Evolutionary conservation across 37 sponge, comb jelly and placozoan species (phyloP).

Genomic region (Halisarca cf. caerulea): DNA sequence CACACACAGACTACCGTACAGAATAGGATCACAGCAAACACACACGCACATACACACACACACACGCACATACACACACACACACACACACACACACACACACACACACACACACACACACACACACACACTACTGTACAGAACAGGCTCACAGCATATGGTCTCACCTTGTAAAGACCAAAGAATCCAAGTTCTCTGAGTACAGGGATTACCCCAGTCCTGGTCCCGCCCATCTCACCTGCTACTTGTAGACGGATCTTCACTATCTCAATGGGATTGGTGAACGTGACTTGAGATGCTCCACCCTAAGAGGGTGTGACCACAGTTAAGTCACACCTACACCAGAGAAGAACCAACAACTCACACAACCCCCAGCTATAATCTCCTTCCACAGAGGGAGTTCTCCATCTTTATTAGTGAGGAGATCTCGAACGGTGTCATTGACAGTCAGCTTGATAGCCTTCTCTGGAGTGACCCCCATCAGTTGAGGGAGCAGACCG

Average conservation of each 20-base stretch:
- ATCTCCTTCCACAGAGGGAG: slow-evolving; percentile 76
- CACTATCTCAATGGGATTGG: slow-evolving; percentile 98
- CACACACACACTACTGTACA: no score
- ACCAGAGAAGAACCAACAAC: not conserved
- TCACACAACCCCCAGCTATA: slow-evolving; percentile 88
- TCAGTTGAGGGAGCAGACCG: slow-evolving; percentile 90
- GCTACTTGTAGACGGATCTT: slow-evolving; percentile 97
- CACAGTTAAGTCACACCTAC: no score
- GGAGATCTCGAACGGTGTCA: slow-evolving; percentile 72
- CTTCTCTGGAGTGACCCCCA: slow-evolving; percentile 98
- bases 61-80: no score
- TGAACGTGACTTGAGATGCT: slow-evolving; percentile 91
- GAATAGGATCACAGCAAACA: no score
- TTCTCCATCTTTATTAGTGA: slow-evolving; percentile 76
- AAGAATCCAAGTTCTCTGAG: slow-evolving; percentile 84
- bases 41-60: no score
- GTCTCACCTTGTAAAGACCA: slow-evolving; percentile 89
- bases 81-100: no score
- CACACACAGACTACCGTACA: no score
- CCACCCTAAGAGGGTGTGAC: slow-evolving; percentile 76
- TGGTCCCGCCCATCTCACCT: slow-evolving; percentile 77
- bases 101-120: no score
- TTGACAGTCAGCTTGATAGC: slow-evolving; percentile 96
- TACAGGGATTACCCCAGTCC: slow-evolving; percentile 67
- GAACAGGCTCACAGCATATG: no score